A percentile compares a stretch with the other conserved stretches of the same genome.
Conservation (phyloP, 2,888 invertebrate species). For the Sesia apiformis region DNA sequence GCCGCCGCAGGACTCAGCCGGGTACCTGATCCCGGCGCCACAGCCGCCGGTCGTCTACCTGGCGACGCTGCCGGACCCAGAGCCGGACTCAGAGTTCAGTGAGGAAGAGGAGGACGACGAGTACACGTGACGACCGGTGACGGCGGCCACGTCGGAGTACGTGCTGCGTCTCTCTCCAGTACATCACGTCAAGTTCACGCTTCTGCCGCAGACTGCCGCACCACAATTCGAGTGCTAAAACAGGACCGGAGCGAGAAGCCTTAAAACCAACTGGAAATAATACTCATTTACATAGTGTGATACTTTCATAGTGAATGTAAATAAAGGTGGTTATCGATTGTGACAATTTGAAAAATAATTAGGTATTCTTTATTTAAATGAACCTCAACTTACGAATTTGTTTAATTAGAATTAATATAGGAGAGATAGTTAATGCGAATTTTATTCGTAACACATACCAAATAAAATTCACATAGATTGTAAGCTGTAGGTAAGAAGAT, state of each 20-base stretch:
- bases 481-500: too few species aligned
- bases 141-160: conserved; percentile 35
- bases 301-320: conserved; percentile 10
- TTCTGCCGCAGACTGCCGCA: conserved; percentile 30
- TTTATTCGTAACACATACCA: too few species aligned
- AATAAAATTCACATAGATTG: too few species aligned
- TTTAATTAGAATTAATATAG: too few species aligned
- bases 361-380: too few species aligned
- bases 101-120: conserved; percentile 57
- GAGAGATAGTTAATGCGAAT: too few species aligned
- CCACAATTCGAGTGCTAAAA: conserved; percentile 33
- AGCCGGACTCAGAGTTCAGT: conserved; percentile 41
- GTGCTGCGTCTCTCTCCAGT: conserved; percentile 28
- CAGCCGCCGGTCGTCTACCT: conserved; percentile 72
- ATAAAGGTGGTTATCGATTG: too few species aligned
- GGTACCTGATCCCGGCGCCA: conserved; percentile 78
- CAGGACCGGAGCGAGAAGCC: not conserved
- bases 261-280: conserved; percentile 1
- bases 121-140: conserved; percentile 47
- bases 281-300: conserved; percentile 18
- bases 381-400: too few species aligned
- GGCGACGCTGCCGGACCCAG: conserved; percentile 64
- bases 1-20: conserved; percentile 78
- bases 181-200: conserved; percentile 31
- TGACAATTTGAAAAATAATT: too few species aligned